A percentile compares a stretch with the other conserved stretches of the same genome.
phyloP scores from a whole-genome alignment of 2,888 invertebrate species.

The Linnaemya tessellans region DNA sequence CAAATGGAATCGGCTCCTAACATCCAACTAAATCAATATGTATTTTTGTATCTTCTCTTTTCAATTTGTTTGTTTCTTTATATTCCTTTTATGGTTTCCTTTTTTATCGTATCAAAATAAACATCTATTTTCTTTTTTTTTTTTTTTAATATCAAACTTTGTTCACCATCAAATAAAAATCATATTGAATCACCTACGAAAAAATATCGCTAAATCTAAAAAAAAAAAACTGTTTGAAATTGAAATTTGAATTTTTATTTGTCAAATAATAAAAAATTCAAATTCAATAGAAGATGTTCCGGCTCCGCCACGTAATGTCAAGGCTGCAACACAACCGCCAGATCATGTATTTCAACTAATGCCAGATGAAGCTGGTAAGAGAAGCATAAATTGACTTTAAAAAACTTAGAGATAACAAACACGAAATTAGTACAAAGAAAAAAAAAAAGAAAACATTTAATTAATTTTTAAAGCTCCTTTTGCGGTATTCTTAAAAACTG shows the following conservation, averaged over 20 bases:
- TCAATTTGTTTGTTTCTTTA: conserved; percentile 66
- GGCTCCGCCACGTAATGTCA: conserved; percentile 83
- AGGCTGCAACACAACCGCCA: conserved; percentile 87
- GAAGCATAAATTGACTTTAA: conserved; percentile 38
- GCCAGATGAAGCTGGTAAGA: conserved; percentile 89
- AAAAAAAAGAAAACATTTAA: not conserved
- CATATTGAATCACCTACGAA: conserved; percentile 70
- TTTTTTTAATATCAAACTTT: conserved; percentile 62
- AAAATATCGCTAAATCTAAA: conserved; percentile 75
- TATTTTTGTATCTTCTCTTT: conserved; percentile 69
- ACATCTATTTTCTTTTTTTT: conserved; percentile 53
- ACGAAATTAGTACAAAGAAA: conserved; percentile 31
- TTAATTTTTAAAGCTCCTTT: conserved; percentile 63
- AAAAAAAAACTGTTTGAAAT: conserved; percentile 74
- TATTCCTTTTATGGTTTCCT: conserved; percentile 51
- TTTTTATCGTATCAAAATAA: conserved; percentile 51
- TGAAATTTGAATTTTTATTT: conserved; percentile 78
- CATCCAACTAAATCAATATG: conserved; percentile 62
- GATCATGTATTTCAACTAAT: conserved; percentile 87
- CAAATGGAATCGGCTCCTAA: conserved; percentile 65
- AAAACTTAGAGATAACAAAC: conserved; percentile 36
- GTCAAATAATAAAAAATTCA: conserved; percentile 78
- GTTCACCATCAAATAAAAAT: conserved; percentile 60
- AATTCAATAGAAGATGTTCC: conserved; percentile 83
- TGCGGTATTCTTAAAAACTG: conserved; percentile 17